Evolutionary conservation across 53 echinoderm and acorn worm genomes (phyloP).

Genomic region (Echinometra lucunter): DNA sequence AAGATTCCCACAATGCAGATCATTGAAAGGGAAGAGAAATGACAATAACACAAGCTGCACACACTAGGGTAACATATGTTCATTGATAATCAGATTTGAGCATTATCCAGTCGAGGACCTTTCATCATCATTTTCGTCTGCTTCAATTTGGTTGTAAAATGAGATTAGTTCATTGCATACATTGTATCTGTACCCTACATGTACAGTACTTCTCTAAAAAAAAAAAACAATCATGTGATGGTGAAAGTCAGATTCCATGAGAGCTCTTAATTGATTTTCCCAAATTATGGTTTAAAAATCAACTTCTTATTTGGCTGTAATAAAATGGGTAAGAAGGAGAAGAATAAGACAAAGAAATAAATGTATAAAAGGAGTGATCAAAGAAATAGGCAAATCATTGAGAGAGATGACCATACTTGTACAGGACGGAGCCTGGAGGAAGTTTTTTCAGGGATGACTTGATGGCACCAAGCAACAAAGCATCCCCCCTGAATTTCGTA

Average conservation of each 20-base stretch:
- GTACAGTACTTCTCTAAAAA: background rate
- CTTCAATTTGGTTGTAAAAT: conserved; percentile 1
- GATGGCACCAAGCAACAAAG: too few relatives aligned
- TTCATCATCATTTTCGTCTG: conserved; percentile 4
- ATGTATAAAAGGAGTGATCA: too few relatives aligned
- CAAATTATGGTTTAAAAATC: too few relatives aligned
- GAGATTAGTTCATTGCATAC: background rate
- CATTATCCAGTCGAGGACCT: background rate
- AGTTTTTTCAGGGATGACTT: too few relatives aligned
- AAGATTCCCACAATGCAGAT: background rate
- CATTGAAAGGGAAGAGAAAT: conserved; percentile 6
- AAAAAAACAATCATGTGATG: background rate
- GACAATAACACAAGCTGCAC: background rate
- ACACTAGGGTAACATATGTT: background rate
- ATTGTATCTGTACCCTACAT: background rate
- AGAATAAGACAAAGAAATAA: too few relatives aligned
- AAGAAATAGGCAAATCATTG: too few relatives aligned
- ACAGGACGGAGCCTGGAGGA: too few relatives aligned
- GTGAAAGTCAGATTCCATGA: background rate
- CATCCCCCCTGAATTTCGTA: too few relatives aligned
- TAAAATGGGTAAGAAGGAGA: too few relatives aligned
- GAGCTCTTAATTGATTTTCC: too few relatives aligned
- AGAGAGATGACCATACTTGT: too few relatives aligned
- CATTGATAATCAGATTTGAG: background rate
- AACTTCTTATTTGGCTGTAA: too few relatives aligned